phyloP scores from a whole-genome alignment of 2,797 vertebrate species.

The Setipinna tenuifilis region DNA sequence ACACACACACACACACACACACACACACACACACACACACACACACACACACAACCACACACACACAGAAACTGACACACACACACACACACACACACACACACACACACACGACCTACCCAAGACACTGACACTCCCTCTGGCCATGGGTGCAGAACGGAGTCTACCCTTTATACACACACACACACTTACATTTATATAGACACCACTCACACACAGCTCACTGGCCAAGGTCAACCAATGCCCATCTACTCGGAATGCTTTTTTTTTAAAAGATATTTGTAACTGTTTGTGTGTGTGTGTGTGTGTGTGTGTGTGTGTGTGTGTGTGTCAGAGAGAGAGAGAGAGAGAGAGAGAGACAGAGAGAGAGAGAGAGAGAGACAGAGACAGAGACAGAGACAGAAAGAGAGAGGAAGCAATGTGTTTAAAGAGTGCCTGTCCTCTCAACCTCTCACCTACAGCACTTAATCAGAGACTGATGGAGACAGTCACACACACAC shows the following conservation, averaged over 20 bases:
- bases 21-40: not conserved
- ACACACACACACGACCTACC: not conserved
- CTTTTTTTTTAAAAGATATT: too few species aligned
- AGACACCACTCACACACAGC: not conserved
- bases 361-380: not conserved
- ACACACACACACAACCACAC: not conserved
- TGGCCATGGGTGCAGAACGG: not conserved
- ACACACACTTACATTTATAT: not conserved
- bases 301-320: not conserved
- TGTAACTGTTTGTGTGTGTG: not conserved
- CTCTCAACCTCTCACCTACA: not conserved
- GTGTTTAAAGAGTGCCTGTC: slow-evolving; percentile 10
- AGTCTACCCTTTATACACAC: not conserved
- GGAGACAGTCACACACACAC: not conserved
- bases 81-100: not conserved
- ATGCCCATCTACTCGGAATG: too few species aligned
- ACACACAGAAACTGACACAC: not conserved
- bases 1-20: too few species aligned
- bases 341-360: not conserved
- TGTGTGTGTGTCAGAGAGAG: not conserved
- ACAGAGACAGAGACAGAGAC: not conserved
- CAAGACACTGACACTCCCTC: not conserved
- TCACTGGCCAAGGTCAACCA: too few species aligned
- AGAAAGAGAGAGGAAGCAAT: too few species aligned
- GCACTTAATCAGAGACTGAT: not conserved